phyloP scores from a whole-genome alignment of 1,140 invertebrate species.

The Trigoniulus corallinus region DNA sequence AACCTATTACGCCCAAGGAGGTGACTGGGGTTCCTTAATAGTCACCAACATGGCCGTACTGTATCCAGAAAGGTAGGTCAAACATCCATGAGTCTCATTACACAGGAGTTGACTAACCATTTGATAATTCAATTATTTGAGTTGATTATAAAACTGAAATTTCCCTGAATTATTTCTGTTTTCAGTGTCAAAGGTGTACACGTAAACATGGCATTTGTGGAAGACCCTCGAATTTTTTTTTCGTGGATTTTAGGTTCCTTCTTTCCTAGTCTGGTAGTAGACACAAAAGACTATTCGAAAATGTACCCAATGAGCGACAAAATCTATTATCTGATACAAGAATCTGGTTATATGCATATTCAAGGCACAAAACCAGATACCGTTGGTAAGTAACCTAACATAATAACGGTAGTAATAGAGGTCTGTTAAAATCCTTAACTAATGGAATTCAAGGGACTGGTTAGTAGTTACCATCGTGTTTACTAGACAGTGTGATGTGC shows the following conservation, averaged over 20 bases:
- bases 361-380: slow-evolving; percentile 85
- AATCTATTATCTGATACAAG: slow-evolving; percentile 36
- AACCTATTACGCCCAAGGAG: slow-evolving; percentile 66
- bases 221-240: slow-evolving; percentile 23
- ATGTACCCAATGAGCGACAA: slow-evolving; percentile 40
- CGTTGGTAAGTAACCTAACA: slow-evolving; percentile 47
- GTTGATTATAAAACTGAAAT: slow-evolving; percentile 26
- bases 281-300: slow-evolving; percentile 31
- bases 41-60: slow-evolving; percentile 38
- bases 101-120: slow-evolving; percentile 16
- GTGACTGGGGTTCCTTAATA: slow-evolving; percentile 60
- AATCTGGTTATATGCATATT: slow-evolving; percentile 60
- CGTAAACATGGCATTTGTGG: slow-evolving; percentile 38
- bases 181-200: slow-evolving; percentile 45
- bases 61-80: slow-evolving; percentile 42
- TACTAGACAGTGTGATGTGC: too few relatives aligned
- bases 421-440: too few relatives aligned
- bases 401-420: too few relatives aligned
- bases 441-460: too few relatives aligned
- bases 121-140: slow-evolving; percentile 35
- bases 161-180: slow-evolving; percentile 7
- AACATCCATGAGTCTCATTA: not conserved
- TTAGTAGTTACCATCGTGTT: too few relatives aligned
- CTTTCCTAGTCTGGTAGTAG: slow-evolving; percentile 38
- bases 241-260: slow-evolving; percentile 34